Evolutionary conservation across 2,888 invertebrate genomes (phyloP), one percentile per base, ranked within the genome.

Genomic region (Morpho deidamia): DNA sequence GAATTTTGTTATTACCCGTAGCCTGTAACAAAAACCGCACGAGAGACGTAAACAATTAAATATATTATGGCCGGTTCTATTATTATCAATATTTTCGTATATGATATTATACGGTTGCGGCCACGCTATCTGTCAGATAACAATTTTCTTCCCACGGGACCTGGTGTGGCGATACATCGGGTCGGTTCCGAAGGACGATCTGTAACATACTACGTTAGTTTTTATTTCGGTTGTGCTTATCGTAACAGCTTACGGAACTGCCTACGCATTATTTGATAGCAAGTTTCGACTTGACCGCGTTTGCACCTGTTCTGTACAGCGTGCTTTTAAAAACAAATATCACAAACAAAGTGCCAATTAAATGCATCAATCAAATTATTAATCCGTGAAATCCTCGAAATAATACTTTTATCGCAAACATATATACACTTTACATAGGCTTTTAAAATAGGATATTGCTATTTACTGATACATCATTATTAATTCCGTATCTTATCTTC

Each of bases 131-230:
- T 64, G 48, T 63, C 66, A 68, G 84, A 85, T 85, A 85, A 75
- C 60, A 56, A 56, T 74, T 70, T 80, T 81, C 82, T 85, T 86
- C 85, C 85, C 86, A 86, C 85, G 85, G 83, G 81, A 81, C 74
- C 67, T 61, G 58, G 55, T 44, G n/a, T 54, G 56, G 58, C 53
- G 64, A 60, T 56, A 60, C 55, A 57, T 55, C 58, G 52, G 64
- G 64, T 55, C 62, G 57, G 52, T 49, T 42, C 34, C 57, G 66
- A 69, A 68, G 70, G 69, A 66, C 69, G 61, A 49, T 37, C 53
- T 41, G 53, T 55, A 52, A 58, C 55, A 58, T 49, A 46, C 53
- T 47, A 55, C 51, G 41, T 54, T 47, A 44, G 51, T 45, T 43
- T 39, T 53, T 43, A 38, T 54, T 47, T 52, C 47, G 41, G 41